Evolutionary conservation across 2,113 vertebrate genomes (phyloP).

Genomic region (Boulengeromyrus knoepffleri): DNA sequence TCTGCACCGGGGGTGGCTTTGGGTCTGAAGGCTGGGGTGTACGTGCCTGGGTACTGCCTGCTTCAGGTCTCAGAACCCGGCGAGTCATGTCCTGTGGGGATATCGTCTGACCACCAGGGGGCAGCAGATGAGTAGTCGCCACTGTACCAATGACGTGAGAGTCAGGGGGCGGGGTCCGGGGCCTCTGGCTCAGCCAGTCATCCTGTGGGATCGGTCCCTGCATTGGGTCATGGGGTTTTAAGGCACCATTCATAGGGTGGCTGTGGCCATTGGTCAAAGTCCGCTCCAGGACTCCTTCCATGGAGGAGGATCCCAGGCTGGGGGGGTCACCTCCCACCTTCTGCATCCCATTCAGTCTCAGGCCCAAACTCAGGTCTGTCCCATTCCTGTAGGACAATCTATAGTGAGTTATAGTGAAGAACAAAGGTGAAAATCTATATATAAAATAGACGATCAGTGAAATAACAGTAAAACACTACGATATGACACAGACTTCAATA

Average conservation of each 20-base stretch:
- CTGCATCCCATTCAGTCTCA: conserved; percentile 62
- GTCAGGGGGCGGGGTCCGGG: conserved; percentile 7
- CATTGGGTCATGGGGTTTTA: conserved; percentile 65
- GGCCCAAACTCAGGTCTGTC: conserved; percentile 55
- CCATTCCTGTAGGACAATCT: conserved; percentile 72
- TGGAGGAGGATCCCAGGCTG: conserved; percentile 46
- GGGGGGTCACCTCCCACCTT: conserved; percentile 45
- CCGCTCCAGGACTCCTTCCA: conserved; percentile 52
- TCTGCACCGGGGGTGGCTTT: conserved; percentile 27
- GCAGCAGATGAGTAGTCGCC: conserved; percentile 29
- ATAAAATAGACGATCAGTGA: neutral
- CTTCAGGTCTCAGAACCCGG: conserved; percentile 24
- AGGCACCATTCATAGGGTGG: conserved; percentile 68
- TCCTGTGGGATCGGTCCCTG: conserved; percentile 41
- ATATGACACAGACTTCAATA: neutral
- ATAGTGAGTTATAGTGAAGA: neutral
- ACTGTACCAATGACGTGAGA: conserved; percentile 27
- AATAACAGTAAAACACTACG: neutral
- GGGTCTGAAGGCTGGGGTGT: conserved; percentile 35
- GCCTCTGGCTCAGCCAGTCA: conserved; percentile 23
- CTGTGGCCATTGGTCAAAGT: conserved; percentile 60
- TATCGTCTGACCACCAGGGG: conserved; percentile 48
- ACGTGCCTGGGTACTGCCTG: conserved; percentile 19
- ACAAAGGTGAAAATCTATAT: neutral
- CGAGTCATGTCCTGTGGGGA: conserved; percentile 8